Conservation (phyloP, 2,888 invertebrate species). For the Phengaris arion region DNA sequence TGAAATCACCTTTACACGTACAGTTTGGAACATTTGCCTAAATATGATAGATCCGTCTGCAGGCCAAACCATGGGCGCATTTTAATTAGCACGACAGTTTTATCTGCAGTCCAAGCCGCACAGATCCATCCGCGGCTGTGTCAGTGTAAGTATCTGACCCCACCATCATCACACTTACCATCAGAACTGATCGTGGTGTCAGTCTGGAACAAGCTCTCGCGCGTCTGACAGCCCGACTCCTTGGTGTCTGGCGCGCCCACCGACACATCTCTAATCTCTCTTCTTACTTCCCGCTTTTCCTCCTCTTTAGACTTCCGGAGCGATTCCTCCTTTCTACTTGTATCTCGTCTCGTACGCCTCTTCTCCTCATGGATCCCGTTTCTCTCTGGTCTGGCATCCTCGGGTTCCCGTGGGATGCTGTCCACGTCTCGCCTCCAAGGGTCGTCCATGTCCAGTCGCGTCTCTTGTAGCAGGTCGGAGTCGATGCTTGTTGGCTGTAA, state of each 20-base stretch:
- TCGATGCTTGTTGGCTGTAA: constrained; percentile 68
- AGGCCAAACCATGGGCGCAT: too few species aligned
- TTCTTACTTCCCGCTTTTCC: constrained; percentile 50
- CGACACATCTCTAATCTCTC: constrained; percentile 66
- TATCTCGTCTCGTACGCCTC: constrained; percentile 55
- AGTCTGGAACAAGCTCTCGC: constrained; percentile 85
- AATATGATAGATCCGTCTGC: too few species aligned
- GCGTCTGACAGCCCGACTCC: constrained; percentile 85
- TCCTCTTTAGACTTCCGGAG: constrained; percentile 56
- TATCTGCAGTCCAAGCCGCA: too few species aligned
- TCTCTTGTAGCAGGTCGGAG: constrained; percentile 67
- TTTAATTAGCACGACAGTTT: too few species aligned
- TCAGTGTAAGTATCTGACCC: too few species aligned
- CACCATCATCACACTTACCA: constrained; percentile 49
- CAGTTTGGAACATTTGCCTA: too few species aligned
- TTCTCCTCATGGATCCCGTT: constrained; percentile 44
- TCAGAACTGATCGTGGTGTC: constrained; percentile 68
- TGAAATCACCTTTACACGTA: too few species aligned
- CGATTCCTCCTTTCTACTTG: constrained; percentile 63
- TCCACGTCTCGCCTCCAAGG: constrained; percentile 61
- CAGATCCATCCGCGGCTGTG: too few species aligned
- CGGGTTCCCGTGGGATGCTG: constrained; percentile 50
- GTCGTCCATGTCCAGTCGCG: constrained; percentile 62
- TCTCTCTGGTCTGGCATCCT: constrained; percentile 59
- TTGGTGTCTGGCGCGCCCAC: constrained; percentile 72